phyloP scores from a whole-genome alignment of 2,888 invertebrate genomes.

The Thecocarcelia acutangulata region DNA sequence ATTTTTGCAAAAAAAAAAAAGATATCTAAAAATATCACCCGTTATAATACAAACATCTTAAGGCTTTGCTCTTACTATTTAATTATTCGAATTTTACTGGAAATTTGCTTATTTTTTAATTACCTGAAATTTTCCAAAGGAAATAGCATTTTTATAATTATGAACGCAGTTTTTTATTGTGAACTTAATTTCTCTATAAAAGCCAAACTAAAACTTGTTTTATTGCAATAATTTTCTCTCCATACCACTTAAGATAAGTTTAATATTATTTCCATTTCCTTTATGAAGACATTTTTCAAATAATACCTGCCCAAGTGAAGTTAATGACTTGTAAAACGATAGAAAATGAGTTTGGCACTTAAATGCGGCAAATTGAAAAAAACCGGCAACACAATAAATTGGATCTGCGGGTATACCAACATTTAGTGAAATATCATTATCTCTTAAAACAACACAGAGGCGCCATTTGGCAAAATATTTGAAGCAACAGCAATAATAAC shows the following conservation, averaged over 20 bases:
- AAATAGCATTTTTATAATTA: slow-evolving; percentile 32
- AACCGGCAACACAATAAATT: too few relatives aligned
- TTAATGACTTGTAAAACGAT: slow-evolving; percentile 58
- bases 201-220: slow-evolving; percentile 19
- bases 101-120: not conserved
- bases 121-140: slow-evolving; percentile 32
- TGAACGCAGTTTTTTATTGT: slow-evolving; percentile 1
- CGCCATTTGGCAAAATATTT: slow-evolving; percentile 56
- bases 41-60: too few relatives aligned
- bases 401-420: too few relatives aligned
- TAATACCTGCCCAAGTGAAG: slow-evolving; percentile 20
- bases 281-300: slow-evolving; percentile 38
- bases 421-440: slow-evolving; percentile 34
- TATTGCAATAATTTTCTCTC: slow-evolving; percentile 21
- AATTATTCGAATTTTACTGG: too few relatives aligned
- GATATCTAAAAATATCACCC: too few relatives aligned
- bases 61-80: too few relatives aligned
- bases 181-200: slow-evolving; percentile 1
- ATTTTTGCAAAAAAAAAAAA: too few relatives aligned
- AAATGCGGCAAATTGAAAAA: not conserved
- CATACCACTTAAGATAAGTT: slow-evolving; percentile 33
- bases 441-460: slow-evolving; percentile 63
- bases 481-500: slow-evolving; percentile 4
- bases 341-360: slow-evolving; percentile 21
- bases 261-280: slow-evolving; percentile 59